Conservation (phyloP, 2,888 invertebrate species). For the Congeria kusceri region DNA sequence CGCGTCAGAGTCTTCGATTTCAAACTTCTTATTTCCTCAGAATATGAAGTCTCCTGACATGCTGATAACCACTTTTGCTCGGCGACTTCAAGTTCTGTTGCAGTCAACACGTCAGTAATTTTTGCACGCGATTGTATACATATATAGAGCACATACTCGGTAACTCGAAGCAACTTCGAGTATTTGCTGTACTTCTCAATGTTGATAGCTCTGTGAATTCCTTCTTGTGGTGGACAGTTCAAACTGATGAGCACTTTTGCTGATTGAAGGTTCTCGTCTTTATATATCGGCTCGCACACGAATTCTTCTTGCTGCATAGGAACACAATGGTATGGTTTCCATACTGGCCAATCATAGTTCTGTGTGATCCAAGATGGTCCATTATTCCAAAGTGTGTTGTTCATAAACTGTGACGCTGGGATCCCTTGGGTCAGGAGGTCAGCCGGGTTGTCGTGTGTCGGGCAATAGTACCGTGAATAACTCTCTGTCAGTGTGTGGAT, state of each 20-base stretch:
- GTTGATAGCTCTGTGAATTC: background rate
- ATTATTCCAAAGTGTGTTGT: slow-evolving; percentile 14
- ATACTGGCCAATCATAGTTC: slow-evolving; percentile 7
- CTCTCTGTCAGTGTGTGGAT: slow-evolving; percentile 23
- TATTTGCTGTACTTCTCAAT: slow-evolving; percentile 16
- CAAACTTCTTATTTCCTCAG: background rate
- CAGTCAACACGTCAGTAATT: background rate
- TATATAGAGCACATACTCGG: slow-evolving; percentile 11
- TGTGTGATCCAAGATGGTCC: slow-evolving; percentile 14
- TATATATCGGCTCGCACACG: background rate
- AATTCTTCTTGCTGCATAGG: slow-evolving; percentile 2
- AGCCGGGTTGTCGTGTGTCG: slow-evolving; percentile 37
- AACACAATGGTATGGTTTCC: background rate
- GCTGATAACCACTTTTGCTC: slow-evolving; percentile 6
- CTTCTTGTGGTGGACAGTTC: background rate
- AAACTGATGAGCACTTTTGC: background rate
- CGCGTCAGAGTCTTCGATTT: too few species aligned
- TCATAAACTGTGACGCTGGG: slow-evolving; percentile 14
- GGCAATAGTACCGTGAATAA: slow-evolving; percentile 33
- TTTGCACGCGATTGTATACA: background rate
- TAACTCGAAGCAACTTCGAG: slow-evolving; percentile 13
- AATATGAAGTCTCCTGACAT: background rate
- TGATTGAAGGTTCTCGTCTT: background rate
- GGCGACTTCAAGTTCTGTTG: slow-evolving; percentile 1
- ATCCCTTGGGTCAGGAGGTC: slow-evolving; percentile 42